These are phyloP conservation scores for Amazona guildingii DNA, from an alignment of 2,113 vertebrate genomes.

Conservation along the genomic window DNA sequence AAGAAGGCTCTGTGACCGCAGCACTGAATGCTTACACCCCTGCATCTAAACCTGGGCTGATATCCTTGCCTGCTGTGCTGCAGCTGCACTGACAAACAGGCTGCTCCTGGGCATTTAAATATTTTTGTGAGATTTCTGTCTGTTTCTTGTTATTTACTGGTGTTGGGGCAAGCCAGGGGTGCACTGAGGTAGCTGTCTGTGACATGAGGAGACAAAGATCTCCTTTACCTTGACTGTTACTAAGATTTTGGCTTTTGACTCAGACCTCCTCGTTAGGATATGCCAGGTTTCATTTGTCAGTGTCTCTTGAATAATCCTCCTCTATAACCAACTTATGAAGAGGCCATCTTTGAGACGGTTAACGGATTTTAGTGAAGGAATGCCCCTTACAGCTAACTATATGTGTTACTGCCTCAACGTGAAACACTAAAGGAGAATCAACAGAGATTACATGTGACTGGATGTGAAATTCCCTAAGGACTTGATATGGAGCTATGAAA, in stretches of 20 bases:
- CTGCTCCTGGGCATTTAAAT: rapidly evolving
- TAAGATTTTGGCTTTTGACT: neutral
- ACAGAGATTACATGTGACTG: neutral
- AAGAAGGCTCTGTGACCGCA: neutral
- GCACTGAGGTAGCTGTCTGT: neutral
- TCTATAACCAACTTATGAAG: neutral
- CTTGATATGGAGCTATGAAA: neutral
- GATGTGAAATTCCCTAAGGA: neutral
- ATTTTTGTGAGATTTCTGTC: neutral
- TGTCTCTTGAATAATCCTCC: neutral
- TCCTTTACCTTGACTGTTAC: neutral
- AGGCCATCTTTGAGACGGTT: neutral
- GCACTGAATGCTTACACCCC: neutral
- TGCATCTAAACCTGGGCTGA: neutral
- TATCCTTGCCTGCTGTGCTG: neutral
- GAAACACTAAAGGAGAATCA: neutral
- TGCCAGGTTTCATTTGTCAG: neutral
- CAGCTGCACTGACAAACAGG: neutral
- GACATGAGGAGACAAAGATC: neutral
- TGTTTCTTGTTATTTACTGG: neutral
- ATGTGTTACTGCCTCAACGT: neutral
- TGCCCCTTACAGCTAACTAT: neutral
- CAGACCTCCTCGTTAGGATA: neutral
- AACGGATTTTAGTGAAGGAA: neutral
- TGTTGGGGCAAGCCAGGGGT: neutral